Conservation (phyloP, 2,113 vertebrate genomes). For the Felis chaus region DNA sequence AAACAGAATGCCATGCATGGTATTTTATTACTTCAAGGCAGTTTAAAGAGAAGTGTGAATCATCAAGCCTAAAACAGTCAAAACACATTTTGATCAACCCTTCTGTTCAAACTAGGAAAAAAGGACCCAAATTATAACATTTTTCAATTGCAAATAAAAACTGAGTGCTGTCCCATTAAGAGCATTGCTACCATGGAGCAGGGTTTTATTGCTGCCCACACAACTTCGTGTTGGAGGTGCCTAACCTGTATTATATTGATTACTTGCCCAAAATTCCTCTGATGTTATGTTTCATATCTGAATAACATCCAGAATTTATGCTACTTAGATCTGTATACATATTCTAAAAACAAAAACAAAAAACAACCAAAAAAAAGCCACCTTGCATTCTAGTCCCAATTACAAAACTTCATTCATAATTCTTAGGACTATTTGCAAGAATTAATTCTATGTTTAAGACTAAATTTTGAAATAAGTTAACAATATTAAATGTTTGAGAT, state of each 20-base stretch:
- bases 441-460: constrained; percentile 73
- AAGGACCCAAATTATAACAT: constrained; percentile 77
- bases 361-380: constrained; percentile 12
- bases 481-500: constrained; percentile 79
- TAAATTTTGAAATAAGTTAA: constrained; percentile 80
- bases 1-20: constrained; percentile 84
- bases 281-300: constrained; percentile 64
- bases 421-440: constrained; percentile 77
- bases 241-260: constrained; percentile 72
- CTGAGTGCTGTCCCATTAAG: constrained; percentile 69
- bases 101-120: constrained; percentile 80
- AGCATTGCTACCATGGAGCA: constrained; percentile 60
- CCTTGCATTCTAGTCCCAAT: constrained; percentile 74
- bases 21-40: constrained; percentile 79
- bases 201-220: constrained; percentile 74
- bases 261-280: constrained; percentile 71
- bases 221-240: constrained; percentile 66
- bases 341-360: constrained; percentile 54
- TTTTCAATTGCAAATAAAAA: constrained; percentile 75
- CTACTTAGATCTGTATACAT: constrained; percentile 72
- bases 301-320: constrained; percentile 74
- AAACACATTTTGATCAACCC: constrained; percentile 83
- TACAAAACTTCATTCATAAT: constrained; percentile 74
- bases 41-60: constrained; percentile 80
- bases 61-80: constrained; percentile 80